phyloP scores from a whole-genome alignment of 2,797 vertebrate species.

The Adelosebastes latens region DNA sequence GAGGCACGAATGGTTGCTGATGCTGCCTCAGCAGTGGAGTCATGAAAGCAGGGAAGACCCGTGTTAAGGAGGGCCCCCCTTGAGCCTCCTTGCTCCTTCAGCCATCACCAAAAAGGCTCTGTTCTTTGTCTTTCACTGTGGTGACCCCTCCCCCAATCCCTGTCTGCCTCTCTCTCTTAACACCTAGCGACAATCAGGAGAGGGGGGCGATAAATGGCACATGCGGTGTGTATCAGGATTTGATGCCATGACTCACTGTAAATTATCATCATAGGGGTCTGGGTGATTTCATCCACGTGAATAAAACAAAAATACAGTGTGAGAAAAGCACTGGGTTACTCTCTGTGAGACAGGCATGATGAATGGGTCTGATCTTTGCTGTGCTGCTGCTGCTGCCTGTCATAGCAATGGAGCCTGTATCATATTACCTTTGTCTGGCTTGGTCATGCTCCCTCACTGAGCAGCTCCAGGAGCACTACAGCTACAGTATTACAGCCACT shows the following conservation, averaged over 20 bases:
- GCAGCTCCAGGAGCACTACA: conserved; percentile 25
- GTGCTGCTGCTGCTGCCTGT: conserved; percentile 63
- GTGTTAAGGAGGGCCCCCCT: conserved; percentile 48
- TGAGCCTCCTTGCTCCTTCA: conserved; percentile 56
- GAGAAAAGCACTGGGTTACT: conserved; percentile 36
- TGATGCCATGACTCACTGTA: conserved; percentile 44
- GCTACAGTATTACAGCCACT: neutral
- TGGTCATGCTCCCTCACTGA: conserved; percentile 46
- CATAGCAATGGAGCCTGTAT: conserved; percentile 74
- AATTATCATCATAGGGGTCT: conserved; percentile 19
- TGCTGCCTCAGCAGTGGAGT: conserved; percentile 71
- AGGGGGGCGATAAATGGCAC: conserved; percentile 48
- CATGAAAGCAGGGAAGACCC: conserved; percentile 65
- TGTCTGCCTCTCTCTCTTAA: conserved; percentile 74
- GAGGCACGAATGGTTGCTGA: conserved; percentile 4
- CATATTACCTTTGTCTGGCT: conserved; percentile 83
- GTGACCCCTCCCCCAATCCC: conserved; percentile 80
- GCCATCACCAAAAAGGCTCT: conserved; percentile 65
- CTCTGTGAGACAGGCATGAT: conserved; percentile 35
- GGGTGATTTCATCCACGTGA: conserved; percentile 5
- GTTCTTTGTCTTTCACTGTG: conserved; percentile 82
- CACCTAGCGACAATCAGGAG: conserved; percentile 74
- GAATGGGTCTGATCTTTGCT: conserved; percentile 68
- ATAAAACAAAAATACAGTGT: neutral
- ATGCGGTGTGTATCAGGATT: conserved; percentile 55